A percentile compares a stretch with the other conserved stretches of the same genome.
Evolutionary conservation across 2,888 invertebrate species (phyloP).

Genomic region (Aphidoletes aphidimyza): DNA sequence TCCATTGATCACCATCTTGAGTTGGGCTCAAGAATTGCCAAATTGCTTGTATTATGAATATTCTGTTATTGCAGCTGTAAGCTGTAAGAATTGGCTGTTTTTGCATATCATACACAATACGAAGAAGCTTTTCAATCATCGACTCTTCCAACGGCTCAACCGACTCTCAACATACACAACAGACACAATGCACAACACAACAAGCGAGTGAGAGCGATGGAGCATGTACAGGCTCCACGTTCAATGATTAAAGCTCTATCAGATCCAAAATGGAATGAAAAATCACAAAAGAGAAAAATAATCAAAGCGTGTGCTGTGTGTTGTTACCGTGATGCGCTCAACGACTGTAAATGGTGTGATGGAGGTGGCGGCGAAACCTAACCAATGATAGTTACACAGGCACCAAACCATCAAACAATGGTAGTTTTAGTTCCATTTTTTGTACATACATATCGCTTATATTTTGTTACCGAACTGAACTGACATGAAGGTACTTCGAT

Average conservation of each 20-base stretch:
- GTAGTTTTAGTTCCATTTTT: conserved; percentile 21
- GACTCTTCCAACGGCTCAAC: too few species aligned
- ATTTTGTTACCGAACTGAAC: conserved; percentile 6
- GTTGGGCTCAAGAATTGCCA: too few species aligned
- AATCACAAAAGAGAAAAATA: background rate
- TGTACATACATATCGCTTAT: background rate
- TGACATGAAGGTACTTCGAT: conserved; percentile 3
- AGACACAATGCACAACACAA: too few species aligned
- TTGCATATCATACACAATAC: background rate
- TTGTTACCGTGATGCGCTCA: conserved; percentile 16
- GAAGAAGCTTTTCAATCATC: background rate
- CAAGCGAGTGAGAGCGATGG: too few species aligned
- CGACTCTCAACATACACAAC: too few species aligned
- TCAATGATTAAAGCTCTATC: conserved; percentile 38
- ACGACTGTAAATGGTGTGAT: conserved; percentile 50
- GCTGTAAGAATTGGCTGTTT: background rate
- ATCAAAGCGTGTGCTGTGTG: background rate
- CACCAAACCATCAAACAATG: conserved; percentile 7
- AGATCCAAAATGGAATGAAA: background rate
- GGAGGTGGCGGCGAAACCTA: conserved; percentile 34
- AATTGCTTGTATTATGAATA: background rate
- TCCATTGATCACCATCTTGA: background rate
- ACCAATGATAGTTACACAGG: conserved; percentile 16
- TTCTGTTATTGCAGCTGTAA: background rate
- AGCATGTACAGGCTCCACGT: too few species aligned